Evolutionary conservation across 2,888 invertebrate species (phyloP).

Genomic region (Papilio gigon): DNA sequence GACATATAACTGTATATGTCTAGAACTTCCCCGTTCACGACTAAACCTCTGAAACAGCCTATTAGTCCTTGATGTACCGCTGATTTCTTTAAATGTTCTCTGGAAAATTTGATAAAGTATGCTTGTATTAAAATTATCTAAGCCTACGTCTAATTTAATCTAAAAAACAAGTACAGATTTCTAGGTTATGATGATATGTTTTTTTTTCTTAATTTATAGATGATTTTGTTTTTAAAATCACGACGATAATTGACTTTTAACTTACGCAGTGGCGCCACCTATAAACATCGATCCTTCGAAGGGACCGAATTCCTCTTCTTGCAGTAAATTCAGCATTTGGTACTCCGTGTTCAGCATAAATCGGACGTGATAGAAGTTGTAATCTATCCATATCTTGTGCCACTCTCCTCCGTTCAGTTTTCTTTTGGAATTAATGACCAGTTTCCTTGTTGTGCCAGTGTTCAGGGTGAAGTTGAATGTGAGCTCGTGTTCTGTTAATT

Average conservation of each 20-base stretch:
- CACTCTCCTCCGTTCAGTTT: constrained; percentile 96
- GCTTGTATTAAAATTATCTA: too few relatives aligned
- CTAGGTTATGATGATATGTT: too few relatives aligned
- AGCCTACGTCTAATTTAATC: too few relatives aligned
- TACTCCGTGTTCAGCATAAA: constrained; percentile 96
- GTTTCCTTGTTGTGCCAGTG: constrained; percentile 90
- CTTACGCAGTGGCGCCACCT: constrained; percentile 95
- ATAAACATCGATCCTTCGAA: constrained; percentile 97
- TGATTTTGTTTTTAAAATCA: background rate
- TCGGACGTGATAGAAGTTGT: constrained; percentile 95
- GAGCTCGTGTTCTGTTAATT: constrained; percentile 87
- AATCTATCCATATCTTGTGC: constrained; percentile 98
- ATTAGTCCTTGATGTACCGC: constrained; percentile 94
- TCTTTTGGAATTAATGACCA: constrained; percentile 91
- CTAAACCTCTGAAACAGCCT: constrained; percentile 95
- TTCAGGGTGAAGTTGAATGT: constrained; percentile 95
- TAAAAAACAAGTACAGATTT: too few relatives aligned
- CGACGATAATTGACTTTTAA: constrained; percentile 48
- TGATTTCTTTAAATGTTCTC: constrained; percentile 90
- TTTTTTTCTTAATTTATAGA: too few relatives aligned
- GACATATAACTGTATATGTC: constrained; percentile 97
- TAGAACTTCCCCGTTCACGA: constrained; percentile 94
- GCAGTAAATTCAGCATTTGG: constrained; percentile 91
- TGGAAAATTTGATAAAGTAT: constrained; percentile 60
- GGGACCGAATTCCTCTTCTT: constrained; percentile 94